These are phyloP conservation scores for Muricea muricata DNA, from an alignment of 92 coral and sea anemone genomes.

Conservation along the genomic window DNA sequence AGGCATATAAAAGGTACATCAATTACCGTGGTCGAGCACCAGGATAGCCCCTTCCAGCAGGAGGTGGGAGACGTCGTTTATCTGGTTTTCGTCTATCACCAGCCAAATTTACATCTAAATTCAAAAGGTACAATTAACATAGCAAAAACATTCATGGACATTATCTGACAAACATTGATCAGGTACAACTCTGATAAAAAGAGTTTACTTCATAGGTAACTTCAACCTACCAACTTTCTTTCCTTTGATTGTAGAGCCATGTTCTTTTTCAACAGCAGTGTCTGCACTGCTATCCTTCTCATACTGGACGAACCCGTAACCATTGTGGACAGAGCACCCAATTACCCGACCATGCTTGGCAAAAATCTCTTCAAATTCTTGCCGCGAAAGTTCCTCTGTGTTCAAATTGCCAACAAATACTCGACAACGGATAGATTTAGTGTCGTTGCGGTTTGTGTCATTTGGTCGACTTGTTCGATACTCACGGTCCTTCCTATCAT, in stretches of 20 bases:
- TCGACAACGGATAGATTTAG: slow-evolving; percentile 91
- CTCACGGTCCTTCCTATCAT: slow-evolving; percentile 19
- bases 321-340: slow-evolving; percentile 83
- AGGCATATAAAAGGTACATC: too few species aligned
- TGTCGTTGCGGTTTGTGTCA: slow-evolving; percentile 91
- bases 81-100: slow-evolving; percentile 79
- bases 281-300: slow-evolving; percentile 88
- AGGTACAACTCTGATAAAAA: too few species aligned
- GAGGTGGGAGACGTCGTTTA: background rate
- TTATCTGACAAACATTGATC: too few species aligned
- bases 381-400: slow-evolving; percentile 76
- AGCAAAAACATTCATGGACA: too few species aligned
- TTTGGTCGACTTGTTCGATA: background rate
- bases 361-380: slow-evolving; percentile 87
- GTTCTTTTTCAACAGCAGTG: slow-evolving; percentile 84
- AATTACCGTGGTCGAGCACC: slow-evolving; percentile 14
- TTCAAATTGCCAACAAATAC: slow-evolving; percentile 89
- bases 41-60: slow-evolving; percentile 10
- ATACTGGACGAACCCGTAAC: slow-evolving; percentile 96
- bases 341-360: slow-evolving; percentile 77
- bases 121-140: background rate
- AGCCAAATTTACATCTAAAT: slow-evolving; percentile 94
- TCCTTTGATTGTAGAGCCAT: slow-evolving; percentile 75
- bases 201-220: background rate
- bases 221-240: slow-evolving; percentile 77